Base-by-base conservation (phyloP, 1,140 invertebrate genomes). In the Tetramorium alpestre region DNA sequence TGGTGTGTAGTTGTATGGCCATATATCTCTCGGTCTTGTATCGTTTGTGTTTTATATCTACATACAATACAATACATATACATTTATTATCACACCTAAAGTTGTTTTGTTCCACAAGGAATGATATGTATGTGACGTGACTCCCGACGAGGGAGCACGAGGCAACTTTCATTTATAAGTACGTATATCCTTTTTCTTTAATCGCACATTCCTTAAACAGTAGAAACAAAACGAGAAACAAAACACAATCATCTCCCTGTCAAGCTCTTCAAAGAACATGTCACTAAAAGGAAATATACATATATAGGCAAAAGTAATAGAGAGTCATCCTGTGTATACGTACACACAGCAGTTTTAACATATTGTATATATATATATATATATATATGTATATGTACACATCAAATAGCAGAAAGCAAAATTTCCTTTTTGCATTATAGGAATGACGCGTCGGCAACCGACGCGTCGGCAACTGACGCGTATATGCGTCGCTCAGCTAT, bases 101-200 rank as follows among this genome's bases (percentile, higher is more conserved):
- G 58, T 93, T 93, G 58, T 89, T 94, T 95, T 94, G 93, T 95
- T 95, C 92, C 93, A 85, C 92, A 75, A 88, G 92, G 88, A 95
- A 95, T 95, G 95, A 95, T 95, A 95, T 95, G 94, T 95, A 95
- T 95, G 89, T 73, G 67, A 93, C 92, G 80, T 91, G 75, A 70
- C 77, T 60, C 73, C 60, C 25, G 10, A 64, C 25, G 10, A 64
- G 28, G 54, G 58, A 65, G 56, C 62, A 88, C 70, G 78, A 89
- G 78, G 88, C 78, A 89, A 87, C 62, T 60, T 87, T 84, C 28
- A n/a, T 81, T 62, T 22, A 28, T 77, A 86, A 86, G 7, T 86
- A 78, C 22, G 41, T 47, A 58, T 2, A 44, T 76, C 1, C 0
- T 22, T 13, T 56, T 44, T 58, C 28, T 13, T 60, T 60, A 58